Evolutionary conservation across 2,888 invertebrate genomes (phyloP), one percentile per base, ranked within the genome.

Genomic region (Ectemnius cavifrons): DNA sequence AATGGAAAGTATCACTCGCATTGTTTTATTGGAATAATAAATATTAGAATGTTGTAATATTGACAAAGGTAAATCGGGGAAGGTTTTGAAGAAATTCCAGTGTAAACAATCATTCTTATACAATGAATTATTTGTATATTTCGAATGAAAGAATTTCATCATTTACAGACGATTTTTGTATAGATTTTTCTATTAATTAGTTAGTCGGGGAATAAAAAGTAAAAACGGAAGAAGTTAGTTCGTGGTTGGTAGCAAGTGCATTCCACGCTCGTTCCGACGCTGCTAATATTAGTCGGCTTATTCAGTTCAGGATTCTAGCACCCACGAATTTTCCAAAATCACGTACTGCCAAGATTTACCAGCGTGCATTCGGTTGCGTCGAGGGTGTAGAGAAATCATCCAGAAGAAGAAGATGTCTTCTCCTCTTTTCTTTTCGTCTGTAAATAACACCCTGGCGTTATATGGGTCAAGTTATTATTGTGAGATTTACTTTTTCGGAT

Each of bases 381-480:
- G 5, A 11, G 16, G 60, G 5, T 14, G 8, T 18, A 1, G 14
- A 61, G 0, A 57, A 72, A 14, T 11, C 18, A 27, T 28, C 2
- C 4, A 2, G 23, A 20, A 71, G 27, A 58, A n/a, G 23, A 57
- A 67, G 59, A 4, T 8, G 16, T 13, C 47, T 8, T 14, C 4
- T 46, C 11, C 37, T 68, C 70, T 71, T 67, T 71, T 74, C 67
- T 71, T 23, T 37, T 37, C 37, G 37, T 11, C 37, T 37, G 63
- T 60, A 67, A 73, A 75, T 67, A 69, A 56, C 47, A n/a, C 28
- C 16, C 0, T 8, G 20, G 8, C 37, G 37, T 8, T 23, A 78
- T 86, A 88, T 85, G 74, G 86, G 86, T 83, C 87, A 80, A 79
- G 85, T 84, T 89, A 87, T 89, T 86, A 87, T 87, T 86, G 82